A percentile compares a stretch with the other conserved stretches of the same genome.
These are phyloP conservation scores for Plagiodera versicolora DNA, from an alignment of 2,888 invertebrate species.

Conservation along the genomic window DNA sequence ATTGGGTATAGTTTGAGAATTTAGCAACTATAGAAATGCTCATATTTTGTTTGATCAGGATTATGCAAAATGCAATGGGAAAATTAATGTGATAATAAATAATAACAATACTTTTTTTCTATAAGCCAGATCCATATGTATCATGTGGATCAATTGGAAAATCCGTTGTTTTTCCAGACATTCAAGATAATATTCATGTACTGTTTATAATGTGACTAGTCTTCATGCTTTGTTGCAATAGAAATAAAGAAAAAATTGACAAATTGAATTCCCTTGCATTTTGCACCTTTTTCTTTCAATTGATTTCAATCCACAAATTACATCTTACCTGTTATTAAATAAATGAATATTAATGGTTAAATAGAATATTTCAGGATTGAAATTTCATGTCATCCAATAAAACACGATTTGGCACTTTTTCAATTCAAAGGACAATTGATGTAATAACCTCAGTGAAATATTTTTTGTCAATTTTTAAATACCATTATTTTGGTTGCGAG, in stretches of 20 bases:
- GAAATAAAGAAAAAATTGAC: not conserved
- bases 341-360: not conserved
- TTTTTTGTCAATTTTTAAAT: too few relatives aligned
- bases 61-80: slow-evolving; percentile 3
- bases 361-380: too few relatives aligned
- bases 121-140: too few relatives aligned
- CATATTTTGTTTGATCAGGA: not conserved
- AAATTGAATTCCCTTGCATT: not conserved
- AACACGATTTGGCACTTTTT: too few relatives aligned
- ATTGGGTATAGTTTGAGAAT: slow-evolving; percentile 19
- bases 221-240: not conserved
- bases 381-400: too few relatives aligned
- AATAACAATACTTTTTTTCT: not conserved
- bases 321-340: not conserved
- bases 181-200: not conserved
- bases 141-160: too few relatives aligned
- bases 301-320: not conserved
- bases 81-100: not conserved
- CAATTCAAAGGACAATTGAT: too few relatives aligned
- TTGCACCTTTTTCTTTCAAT: not conserved
- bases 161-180: too few relatives aligned
- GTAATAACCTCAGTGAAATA: too few relatives aligned
- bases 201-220: not conserved
- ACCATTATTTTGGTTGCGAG: too few relatives aligned
- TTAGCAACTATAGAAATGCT: slow-evolving; percentile 30